Conservation (phyloP, 2,797 vertebrate species). For the Poeciliopsis presidionis region DNA sequence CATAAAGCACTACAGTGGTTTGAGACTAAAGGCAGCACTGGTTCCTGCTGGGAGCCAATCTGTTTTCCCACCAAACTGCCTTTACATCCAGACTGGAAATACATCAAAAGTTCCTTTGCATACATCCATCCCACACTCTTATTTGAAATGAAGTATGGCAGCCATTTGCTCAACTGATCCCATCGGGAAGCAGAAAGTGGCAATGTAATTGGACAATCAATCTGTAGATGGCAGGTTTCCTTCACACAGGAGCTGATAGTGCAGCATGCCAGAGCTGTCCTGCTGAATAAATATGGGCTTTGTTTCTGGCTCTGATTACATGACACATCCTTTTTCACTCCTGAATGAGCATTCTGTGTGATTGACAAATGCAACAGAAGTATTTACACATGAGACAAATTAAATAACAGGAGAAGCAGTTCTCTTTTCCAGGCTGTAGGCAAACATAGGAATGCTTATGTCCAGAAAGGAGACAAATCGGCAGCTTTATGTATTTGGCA, state of each 20-base stretch:
- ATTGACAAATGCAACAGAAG: slow-evolving; percentile 19
- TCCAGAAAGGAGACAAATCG: neutral
- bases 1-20: slow-evolving; percentile 5
- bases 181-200: slow-evolving; percentile 39
- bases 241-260: slow-evolving; percentile 42
- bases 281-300: slow-evolving; percentile 18
- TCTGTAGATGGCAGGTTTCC: slow-evolving; percentile 56
- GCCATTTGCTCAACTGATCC: slow-evolving; percentile 55
- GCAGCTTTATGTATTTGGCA: neutral
- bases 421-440: neutral
- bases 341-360: slow-evolving; percentile 14
- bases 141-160: slow-evolving; percentile 45
- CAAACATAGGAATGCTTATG: slow-evolving; percentile 5
- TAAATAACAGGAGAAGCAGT: neutral
- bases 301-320: slow-evolving; percentile 29
- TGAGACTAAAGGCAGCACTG: slow-evolving; percentile 2
- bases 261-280: slow-evolving; percentile 12
- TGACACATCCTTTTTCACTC: slow-evolving; percentile 9
- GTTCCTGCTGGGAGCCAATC: slow-evolving; percentile 21
- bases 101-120: slow-evolving; percentile 37
- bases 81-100: slow-evolving; percentile 28
- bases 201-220: slow-evolving; percentile 61
- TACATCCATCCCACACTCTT: slow-evolving; percentile 17
- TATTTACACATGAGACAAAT: slow-evolving; percentile 16
- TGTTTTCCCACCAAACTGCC: slow-evolving; percentile 5